Conservation (phyloP, 2,888 invertebrate genomes). For the Drosophila demipolita region DNA sequence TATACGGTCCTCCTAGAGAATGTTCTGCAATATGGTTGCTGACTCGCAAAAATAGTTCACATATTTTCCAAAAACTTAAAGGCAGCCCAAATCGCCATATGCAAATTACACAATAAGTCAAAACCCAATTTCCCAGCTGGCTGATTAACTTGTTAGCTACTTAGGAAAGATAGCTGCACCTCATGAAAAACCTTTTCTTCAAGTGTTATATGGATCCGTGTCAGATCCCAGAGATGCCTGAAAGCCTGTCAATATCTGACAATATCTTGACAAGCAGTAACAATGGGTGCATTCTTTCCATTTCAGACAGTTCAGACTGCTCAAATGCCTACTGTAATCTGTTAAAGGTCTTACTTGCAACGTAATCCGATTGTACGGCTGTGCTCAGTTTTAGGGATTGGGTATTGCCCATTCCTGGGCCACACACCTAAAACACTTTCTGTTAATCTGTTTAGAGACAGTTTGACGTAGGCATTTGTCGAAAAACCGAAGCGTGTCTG, state of each 20-base stretch:
- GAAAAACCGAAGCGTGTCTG: constrained; percentile 30
- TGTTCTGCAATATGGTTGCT: background rate
- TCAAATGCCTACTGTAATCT: constrained; percentile 32
- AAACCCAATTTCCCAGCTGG: background rate
- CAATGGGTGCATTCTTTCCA: background rate
- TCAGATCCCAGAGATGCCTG: constrained; percentile 6
- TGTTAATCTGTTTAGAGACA: constrained; percentile 21
- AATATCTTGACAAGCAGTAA: constrained; percentile 25
- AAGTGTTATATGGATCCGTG: background rate
- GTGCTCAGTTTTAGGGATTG: background rate
- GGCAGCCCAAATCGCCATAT: background rate
- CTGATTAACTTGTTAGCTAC: constrained; percentile 17
- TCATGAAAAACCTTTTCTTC: background rate
- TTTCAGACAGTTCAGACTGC: constrained; percentile 1
- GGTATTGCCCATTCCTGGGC: background rate
- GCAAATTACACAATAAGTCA: background rate
- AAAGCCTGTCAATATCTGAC: constrained; percentile 30
- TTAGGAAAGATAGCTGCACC: background rate
- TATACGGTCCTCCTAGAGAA: background rate
- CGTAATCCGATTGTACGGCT: constrained; percentile 11
- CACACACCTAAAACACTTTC: background rate
- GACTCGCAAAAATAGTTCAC: background rate
- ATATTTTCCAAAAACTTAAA: background rate
- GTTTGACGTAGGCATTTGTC: constrained; percentile 5
- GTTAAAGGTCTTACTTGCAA: constrained; percentile 16